These are phyloP conservation scores for Aeoliscus strigatus DNA, from an alignment of 2,797 vertebrate species.

Conservation along the genomic window DNA sequence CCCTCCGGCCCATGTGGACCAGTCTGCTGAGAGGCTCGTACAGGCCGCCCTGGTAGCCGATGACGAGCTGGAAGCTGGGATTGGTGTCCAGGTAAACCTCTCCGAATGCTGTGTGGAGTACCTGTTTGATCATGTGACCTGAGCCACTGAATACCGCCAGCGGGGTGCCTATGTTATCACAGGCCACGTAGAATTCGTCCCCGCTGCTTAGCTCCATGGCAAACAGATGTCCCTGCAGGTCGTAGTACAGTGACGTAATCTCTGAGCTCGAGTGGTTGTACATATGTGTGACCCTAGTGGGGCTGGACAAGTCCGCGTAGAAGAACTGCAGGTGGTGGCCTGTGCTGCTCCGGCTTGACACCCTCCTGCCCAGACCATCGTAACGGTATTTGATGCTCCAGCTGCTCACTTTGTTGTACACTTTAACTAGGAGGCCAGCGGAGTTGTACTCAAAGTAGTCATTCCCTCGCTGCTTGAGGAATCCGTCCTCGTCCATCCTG, in stretches of 20 bases:
- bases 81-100: conserved; percentile 98
- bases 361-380: conserved; percentile 89
- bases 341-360: conserved; percentile 86
- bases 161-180: conserved; percentile 95
- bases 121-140: conserved; percentile 95
- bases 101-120: conserved; percentile 93
- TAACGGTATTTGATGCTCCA: conserved; percentile 95
- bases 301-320: conserved; percentile 92
- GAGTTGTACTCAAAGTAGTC: conserved; percentile 96
- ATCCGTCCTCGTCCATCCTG: conserved; percentile 93
- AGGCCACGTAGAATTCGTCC: conserved; percentile 96
- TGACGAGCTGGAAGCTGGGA: conserved; percentile 89
- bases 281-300: conserved; percentile 93
- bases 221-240: conserved; percentile 96
- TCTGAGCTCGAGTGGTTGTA: conserved; percentile 98
- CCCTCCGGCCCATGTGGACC: conserved; percentile 92
- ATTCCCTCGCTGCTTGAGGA: conserved; percentile 88
- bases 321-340: conserved; percentile 96
- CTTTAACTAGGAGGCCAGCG: conserved; percentile 86
- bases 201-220: conserved; percentile 97
- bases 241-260: conserved; percentile 96
- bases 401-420: conserved; percentile 86
- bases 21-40: conserved; percentile 94
- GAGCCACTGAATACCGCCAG: conserved; percentile 94
- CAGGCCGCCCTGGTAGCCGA: conserved; percentile 94